Evolutionary conservation across 1,140 invertebrate genomes (phyloP).

Genomic region (Panulirus ornatus): DNA sequence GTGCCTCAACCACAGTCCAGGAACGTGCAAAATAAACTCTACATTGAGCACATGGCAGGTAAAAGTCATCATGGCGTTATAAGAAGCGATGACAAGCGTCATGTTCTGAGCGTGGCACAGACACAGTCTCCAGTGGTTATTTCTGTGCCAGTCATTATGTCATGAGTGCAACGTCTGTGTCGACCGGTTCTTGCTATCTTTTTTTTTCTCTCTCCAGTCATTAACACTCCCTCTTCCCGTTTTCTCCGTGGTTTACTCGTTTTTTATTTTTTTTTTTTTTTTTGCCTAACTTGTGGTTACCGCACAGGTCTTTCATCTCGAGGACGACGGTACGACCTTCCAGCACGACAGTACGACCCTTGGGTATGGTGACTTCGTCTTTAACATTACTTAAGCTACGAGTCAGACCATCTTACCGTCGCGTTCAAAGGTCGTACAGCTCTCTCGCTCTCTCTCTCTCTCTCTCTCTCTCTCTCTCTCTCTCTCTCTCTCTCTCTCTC

Average conservation of each 20-base stretch:
- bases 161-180: not conserved
- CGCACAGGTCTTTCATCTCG: not conserved
- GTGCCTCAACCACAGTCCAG: too few relatives aligned
- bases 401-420: conserved; percentile 30
- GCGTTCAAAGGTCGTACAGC: not conserved
- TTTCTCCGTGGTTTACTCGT: not conserved
- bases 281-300: not conserved
- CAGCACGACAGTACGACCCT: not conserved
- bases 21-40: too few relatives aligned
- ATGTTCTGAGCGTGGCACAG: not conserved
- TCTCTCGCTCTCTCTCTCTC: conserved; percentile 47
- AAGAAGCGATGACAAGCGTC: not conserved
- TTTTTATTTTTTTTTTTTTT: not conserved
- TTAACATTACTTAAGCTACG: not conserved
- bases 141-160: not conserved
- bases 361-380: not conserved
- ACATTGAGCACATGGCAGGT: too few relatives aligned
- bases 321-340: not conserved
- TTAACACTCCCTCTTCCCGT: not conserved
- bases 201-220: not conserved
- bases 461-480: not conserved
- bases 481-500: not conserved
- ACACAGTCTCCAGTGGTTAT: not conserved
- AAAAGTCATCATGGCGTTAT: too few relatives aligned
- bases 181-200: too few relatives aligned